Evolutionary conservation across 2,888 invertebrate species (phyloP).

Genomic region (Rhagonycha lutea): DNA sequence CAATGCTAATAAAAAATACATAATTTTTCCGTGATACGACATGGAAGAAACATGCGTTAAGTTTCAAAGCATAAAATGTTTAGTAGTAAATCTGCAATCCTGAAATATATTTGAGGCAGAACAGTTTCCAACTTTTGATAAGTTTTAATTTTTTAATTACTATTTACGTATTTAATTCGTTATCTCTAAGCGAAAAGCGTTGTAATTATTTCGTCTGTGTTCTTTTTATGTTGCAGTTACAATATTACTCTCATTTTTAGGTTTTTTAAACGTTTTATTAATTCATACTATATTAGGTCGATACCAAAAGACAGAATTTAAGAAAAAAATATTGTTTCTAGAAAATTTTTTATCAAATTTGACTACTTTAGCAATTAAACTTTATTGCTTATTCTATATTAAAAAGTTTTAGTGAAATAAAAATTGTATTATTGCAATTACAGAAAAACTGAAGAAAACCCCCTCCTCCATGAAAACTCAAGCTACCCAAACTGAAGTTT

Average conservation of each 20-base stretch:
- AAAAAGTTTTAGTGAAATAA: too few species aligned
- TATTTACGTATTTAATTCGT: not conserved
- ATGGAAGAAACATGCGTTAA: not conserved
- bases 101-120: not conserved
- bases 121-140: not conserved
- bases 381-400: too few species aligned
- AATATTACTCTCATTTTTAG: not conserved
- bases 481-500: constrained; percentile 87
- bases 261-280: not conserved
- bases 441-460: constrained; percentile 80
- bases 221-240: not conserved
- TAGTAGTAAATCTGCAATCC: not conserved
- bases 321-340: not conserved
- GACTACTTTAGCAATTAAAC: not conserved
- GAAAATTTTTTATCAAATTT: not conserved
- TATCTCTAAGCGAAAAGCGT: too few species aligned
- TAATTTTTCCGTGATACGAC: not conserved
- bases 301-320: not conserved
- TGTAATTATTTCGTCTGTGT: too few species aligned
- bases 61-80: not conserved
- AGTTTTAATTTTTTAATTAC: not conserved
- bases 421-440: constrained; percentile 39
- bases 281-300: not conserved
- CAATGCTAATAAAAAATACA: not conserved
- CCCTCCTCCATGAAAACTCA: constrained; percentile 88